These are phyloP conservation scores for Drosophila orosa DNA, from an alignment of 1,140 invertebrate genomes.

Conservation along the genomic window DNA sequence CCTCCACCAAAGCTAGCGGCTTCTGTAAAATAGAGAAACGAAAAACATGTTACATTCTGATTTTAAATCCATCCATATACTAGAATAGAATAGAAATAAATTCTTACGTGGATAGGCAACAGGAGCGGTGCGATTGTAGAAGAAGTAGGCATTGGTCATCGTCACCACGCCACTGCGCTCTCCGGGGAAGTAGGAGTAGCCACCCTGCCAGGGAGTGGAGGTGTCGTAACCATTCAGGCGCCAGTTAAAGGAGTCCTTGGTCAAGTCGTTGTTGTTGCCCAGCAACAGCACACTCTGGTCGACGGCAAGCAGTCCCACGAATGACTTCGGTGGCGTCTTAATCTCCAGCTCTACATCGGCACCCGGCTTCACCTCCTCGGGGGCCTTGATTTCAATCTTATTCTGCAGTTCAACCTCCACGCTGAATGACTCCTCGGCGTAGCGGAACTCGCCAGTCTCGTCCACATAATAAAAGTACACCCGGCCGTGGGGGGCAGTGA, in stretches of 20 bases:
- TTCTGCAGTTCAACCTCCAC: constrained; percentile 92
- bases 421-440: constrained; percentile 91
- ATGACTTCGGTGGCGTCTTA: constrained; percentile 92
- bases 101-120: constrained; percentile 37
- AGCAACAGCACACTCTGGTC: constrained; percentile 94
- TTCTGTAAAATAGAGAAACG: constrained; percentile 12
- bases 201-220: constrained; percentile 72
- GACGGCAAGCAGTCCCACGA: constrained; percentile 92
- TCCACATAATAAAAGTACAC: constrained; percentile 91
- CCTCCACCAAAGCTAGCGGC: constrained; percentile 2
- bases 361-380: constrained; percentile 88
- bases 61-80: too few species aligned
- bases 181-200: constrained; percentile 77
- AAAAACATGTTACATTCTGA: neutral
- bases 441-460: constrained; percentile 90
- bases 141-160: constrained; percentile 77
- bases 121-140: constrained; percentile 69
- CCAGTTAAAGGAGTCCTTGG: constrained; percentile 77
- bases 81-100: too few species aligned
- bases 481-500: constrained; percentile 92
- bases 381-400: constrained; percentile 62
- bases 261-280: constrained; percentile 65
- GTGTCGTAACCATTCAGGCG: constrained; percentile 72
- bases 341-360: constrained; percentile 89
- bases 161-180: constrained; percentile 72